phyloP scores from a whole-genome alignment of 2,113 vertebrate species.

The Myotis brandtii region DNA sequence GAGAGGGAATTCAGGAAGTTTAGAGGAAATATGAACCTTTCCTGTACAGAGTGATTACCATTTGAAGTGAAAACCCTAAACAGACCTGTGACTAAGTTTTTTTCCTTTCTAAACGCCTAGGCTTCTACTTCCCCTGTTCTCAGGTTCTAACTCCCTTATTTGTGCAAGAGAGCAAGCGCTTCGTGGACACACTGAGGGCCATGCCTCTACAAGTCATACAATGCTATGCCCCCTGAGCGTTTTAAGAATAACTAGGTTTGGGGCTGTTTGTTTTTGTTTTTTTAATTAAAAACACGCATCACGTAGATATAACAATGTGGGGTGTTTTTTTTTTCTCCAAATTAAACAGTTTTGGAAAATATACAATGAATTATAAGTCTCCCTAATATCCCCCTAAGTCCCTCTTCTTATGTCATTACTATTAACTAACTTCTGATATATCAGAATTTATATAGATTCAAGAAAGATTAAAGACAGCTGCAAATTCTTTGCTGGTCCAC shows the following conservation, averaged over 20 bases:
- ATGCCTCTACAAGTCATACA: not conserved
- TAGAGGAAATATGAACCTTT: constrained; percentile 63
- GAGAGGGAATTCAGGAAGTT: constrained; percentile 48
- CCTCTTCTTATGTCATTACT: not conserved
- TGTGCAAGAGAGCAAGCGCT: not conserved
- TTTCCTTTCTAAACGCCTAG: not conserved
- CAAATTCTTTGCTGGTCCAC: not conserved
- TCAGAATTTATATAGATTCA: not conserved
- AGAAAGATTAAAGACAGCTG: not conserved
- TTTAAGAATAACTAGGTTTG: not conserved
- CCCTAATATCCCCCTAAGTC: not conserved
- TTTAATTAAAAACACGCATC: constrained; percentile 10
- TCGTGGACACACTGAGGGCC: not conserved
- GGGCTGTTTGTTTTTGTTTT: not conserved
- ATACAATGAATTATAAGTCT: not conserved
- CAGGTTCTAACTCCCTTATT: not conserved
- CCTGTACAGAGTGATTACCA: constrained; percentile 68
- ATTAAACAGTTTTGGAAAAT: constrained; percentile 14
- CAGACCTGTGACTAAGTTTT: constrained; percentile 3
- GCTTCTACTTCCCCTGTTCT: not conserved
- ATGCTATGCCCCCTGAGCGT: not conserved
- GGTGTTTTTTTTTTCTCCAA: not conserved
- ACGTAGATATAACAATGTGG: not conserved
- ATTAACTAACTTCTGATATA: not conserved
- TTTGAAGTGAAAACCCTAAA: constrained; percentile 62